Evolutionary conservation across 1,140 invertebrate species (phyloP).

Genomic region (Nephotettix cincticeps): DNA sequence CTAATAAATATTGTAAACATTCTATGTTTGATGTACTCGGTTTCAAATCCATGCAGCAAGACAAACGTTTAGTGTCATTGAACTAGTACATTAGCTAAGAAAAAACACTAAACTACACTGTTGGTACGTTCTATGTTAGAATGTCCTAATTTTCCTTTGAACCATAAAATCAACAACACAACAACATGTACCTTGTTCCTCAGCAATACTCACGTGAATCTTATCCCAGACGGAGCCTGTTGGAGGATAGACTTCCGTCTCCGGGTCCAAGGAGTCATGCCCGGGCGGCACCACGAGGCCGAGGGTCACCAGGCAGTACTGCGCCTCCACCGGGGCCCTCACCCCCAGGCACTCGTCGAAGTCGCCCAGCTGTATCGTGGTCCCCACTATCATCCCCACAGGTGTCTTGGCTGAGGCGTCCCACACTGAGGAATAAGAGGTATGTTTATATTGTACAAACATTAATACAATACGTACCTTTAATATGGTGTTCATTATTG

Average conservation of each 20-base stretch:
- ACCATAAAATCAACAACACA: no score
- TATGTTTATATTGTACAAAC: not conserved
- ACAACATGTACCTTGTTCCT: no score
- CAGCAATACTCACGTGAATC: conserved; percentile 54
- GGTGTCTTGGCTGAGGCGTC: conserved; percentile 45
- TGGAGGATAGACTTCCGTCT: conserved; percentile 48
- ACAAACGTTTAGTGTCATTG: no score
- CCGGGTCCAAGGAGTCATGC: conserved; percentile 44
- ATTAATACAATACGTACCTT: not conserved
- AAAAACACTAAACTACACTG: no score
- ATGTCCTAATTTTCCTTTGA: no score
- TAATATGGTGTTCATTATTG: not conserved
- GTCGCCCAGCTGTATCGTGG: conserved; percentile 45
- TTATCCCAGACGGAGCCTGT: conserved; percentile 52
- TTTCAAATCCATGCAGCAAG: no score
- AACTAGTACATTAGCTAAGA: no score
- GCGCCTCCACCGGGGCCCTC: conserved; percentile 48
- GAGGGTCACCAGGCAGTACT: conserved; percentile 56
- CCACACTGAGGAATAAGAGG: conserved; percentile 44
- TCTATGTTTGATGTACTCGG: no score
- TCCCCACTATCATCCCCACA: conserved; percentile 43
- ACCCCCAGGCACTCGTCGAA: conserved; percentile 49
- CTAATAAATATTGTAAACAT: no score
- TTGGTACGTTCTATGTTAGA: no score
- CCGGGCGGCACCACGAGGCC: conserved; percentile 40